These are phyloP conservation scores for Amazona guildingii DNA, from an alignment of 2,113 vertebrate genomes.

Conservation along the genomic window DNA sequence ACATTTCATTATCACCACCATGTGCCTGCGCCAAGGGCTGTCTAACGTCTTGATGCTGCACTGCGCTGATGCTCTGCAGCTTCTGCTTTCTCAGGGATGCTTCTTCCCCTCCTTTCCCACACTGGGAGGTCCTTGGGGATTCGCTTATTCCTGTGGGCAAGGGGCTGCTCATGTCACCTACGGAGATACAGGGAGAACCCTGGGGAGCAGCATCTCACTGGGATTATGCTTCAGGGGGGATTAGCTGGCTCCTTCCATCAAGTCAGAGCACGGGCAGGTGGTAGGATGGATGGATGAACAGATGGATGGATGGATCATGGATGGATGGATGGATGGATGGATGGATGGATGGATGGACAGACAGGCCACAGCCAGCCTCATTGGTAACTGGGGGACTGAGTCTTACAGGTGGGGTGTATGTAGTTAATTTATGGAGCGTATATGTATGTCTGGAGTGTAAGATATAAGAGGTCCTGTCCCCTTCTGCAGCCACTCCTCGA, in stretches of 20 bases:
- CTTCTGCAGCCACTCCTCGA: fast-evolving
- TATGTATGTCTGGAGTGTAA: neutral
- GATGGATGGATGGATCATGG: too few species aligned
- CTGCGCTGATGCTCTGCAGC: fast-evolving
- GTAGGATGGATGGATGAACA: too few species aligned
- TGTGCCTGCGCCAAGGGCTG: neutral
- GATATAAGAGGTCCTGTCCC: neutral
- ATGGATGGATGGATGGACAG: too few species aligned
- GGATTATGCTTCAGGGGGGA: neutral
- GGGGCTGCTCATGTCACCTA: neutral
- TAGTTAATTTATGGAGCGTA: neutral
- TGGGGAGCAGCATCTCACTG: neutral
- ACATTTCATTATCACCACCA: neutral
- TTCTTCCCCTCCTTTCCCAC: neutral
- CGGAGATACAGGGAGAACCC: neutral
- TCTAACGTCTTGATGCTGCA: fast-evolving
- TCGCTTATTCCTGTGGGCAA: neutral
- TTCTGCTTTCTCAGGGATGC: neutral
- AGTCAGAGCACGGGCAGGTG: neutral
- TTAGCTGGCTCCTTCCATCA: neutral
- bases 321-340: neutral
- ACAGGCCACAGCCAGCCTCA: neutral
- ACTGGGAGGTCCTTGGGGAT: neutral
- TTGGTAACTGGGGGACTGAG: too few species aligned
- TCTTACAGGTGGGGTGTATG: neutral